A percentile compares a stretch with the other conserved stretches of the same genome.
These are phyloP conservation scores for Lochmaea crataegi DNA, from an alignment of 2,888 invertebrate species.

Conservation along the genomic window DNA sequence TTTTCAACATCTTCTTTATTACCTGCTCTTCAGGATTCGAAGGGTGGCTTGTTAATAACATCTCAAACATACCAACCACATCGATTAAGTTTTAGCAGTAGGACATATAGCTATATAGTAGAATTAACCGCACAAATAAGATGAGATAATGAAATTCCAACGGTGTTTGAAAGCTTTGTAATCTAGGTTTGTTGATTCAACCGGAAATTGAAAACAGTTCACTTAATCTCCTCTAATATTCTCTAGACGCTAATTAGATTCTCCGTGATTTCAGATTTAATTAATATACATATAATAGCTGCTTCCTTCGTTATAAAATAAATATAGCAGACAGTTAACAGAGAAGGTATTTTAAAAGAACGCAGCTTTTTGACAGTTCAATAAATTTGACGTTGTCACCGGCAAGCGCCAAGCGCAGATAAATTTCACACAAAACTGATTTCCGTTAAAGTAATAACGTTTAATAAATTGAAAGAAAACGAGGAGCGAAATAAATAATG, in stretches of 20 bases:
- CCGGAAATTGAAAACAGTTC: conserved; percentile 6
- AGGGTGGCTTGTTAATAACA: too few species aligned
- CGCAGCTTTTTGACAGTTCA: too few species aligned
- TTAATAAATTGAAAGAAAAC: neutral
- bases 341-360: too few species aligned
- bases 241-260: conserved; percentile 1
- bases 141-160: conserved; percentile 3
- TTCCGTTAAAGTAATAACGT: neutral
- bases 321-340: neutral
- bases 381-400: too few species aligned
- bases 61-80: neutral
- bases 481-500: neutral
- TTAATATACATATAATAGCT: neutral
- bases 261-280: neutral
- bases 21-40: neutral
- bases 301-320: neutral
- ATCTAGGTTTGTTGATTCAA: neutral
- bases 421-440: neutral
- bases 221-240: neutral
- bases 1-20: neutral
- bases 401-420: neutral
- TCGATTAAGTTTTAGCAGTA: neutral
- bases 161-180: neutral
- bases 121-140: neutral
- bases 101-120: neutral